Evolutionary conservation across 2,888 invertebrate genomes (phyloP), one percentile per base, ranked within the genome.

Genomic region (Asteroscopus sphinx): DNA sequence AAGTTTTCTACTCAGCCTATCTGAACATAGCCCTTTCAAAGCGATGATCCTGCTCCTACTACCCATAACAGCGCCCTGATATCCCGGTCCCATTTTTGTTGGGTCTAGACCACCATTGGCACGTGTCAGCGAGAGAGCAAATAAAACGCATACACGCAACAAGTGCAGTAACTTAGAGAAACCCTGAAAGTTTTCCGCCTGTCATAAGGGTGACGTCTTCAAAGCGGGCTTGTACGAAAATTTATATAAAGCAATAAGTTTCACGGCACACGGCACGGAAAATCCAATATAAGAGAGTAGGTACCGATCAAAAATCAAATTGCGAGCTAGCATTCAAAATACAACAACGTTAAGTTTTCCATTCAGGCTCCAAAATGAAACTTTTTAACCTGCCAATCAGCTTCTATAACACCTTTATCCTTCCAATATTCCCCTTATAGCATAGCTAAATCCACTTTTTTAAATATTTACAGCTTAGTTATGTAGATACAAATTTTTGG

Each of bases 401-500:
- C 28, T 66, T 45, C 17, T 9, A 28, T 15, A 62, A 47, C 49
- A 41, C 58, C 52, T 45, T 33, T 12, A 46, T 52, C 45, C 58
- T 26, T 46, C 64, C 70, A 69, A 56, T 63, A 62, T 57, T 44
- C 65, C 68, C 45, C 47, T 16, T 17, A n/a, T n/a, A 64, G 48
- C 58, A 58, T 68, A 58, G 46, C 53, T 57, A 54, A 72, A 65
- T 53, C 57, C 52, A 69, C n/a, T 58, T 72, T 67, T 73, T 72
- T 68, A 68, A 73, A 76, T 76, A 76, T 73, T 73, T 76, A 68
- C 51, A 73, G 65, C 55, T 48, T 68, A 64, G 65, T 76, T 72
- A 73, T 69, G 68, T 76, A 73, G 68, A 73, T 64, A 74, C 74
- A 80, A 76, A 80, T 79, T 83, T 86, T 86, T 81, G 81, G 84